phyloP scores from a whole-genome alignment of 2,113 vertebrate genomes.

The Erythrolamprus reginae region DNA sequence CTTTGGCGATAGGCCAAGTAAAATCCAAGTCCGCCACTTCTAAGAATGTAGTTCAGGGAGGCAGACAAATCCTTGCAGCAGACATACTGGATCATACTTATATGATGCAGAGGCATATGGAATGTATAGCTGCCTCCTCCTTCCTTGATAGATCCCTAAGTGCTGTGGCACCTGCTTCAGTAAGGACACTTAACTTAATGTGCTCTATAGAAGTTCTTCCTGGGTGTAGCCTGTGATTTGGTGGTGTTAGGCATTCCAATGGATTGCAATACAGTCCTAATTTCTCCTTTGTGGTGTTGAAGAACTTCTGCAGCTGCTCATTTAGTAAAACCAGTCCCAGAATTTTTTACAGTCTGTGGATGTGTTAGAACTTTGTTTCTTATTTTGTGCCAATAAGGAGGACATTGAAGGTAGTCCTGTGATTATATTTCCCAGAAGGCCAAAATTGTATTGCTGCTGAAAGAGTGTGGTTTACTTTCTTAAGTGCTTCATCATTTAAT shows the following conservation, averaged over 20 bases:
- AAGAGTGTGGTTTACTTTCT: slow-evolving; percentile 43
- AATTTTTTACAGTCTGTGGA: slow-evolving; percentile 58
- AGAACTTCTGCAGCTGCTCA: slow-evolving; percentile 60
- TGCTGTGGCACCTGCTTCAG: background rate
- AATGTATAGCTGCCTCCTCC: slow-evolving; percentile 2
- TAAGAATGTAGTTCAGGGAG: slow-evolving; percentile 15
- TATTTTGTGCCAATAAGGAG: slow-evolving; percentile 48
- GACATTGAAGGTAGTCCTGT: slow-evolving; percentile 38
- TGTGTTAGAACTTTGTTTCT: slow-evolving; percentile 55
- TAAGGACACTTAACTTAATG: background rate
- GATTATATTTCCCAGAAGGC: slow-evolving; percentile 49
- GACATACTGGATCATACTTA: background rate
- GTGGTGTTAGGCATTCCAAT: slow-evolving; percentile 15
- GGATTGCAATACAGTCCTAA: slow-evolving; percentile 22
- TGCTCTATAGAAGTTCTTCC: background rate
- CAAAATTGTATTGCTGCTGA: slow-evolving; percentile 47
- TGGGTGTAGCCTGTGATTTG: background rate
- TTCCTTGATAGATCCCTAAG: background rate
- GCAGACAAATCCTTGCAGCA: slow-evolving; percentile 20
- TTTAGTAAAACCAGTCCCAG: slow-evolving; percentile 62
- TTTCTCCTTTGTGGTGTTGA: slow-evolving; percentile 48
- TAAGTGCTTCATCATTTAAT: slow-evolving; percentile 44
- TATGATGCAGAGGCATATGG: background rate
- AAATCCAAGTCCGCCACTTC: background rate
- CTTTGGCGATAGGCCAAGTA: slow-evolving; percentile 8